Evolutionary conservation across 1,140 invertebrate species (phyloP).

Genomic region (Lineus longissimus): DNA sequence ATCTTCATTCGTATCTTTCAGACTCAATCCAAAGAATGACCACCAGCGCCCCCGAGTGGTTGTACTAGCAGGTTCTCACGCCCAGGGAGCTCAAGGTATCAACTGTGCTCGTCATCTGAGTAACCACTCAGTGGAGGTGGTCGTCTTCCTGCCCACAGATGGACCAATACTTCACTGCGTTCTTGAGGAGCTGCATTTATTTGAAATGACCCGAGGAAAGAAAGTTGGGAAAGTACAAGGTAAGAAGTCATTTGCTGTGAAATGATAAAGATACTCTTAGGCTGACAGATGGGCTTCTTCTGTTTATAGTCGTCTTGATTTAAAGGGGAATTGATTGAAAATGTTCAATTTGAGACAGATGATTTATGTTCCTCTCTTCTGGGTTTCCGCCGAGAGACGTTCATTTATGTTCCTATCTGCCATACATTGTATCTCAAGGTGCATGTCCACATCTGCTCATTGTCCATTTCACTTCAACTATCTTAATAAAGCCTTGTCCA

Average conservation of each 20-base stretch:
- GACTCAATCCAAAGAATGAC: slow-evolving; percentile 72
- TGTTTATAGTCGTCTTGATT: too few species aligned
- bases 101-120: slow-evolving; percentile 70
- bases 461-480: too few species aligned
- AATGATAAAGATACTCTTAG: too few species aligned
- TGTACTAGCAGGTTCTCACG: slow-evolving; percentile 68
- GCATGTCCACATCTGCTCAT: too few species aligned
- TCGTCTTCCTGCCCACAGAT: slow-evolving; percentile 62
- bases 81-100: slow-evolving; percentile 71
- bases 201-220: slow-evolving; percentile 61
- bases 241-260: slow-evolving; percentile 27
- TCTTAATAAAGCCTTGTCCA: neutral
- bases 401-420: too few species aligned
- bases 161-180: slow-evolving; percentile 41
- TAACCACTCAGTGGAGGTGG: slow-evolving; percentile 73
- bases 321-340: too few species aligned
- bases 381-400: too few species aligned
- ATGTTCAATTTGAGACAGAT: too few species aligned
- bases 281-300: too few species aligned
- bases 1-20: slow-evolving; percentile 29
- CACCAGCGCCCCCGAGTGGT: slow-evolving; percentile 77
- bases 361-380: too few species aligned
- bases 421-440: too few species aligned
- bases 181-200: slow-evolving; percentile 62
- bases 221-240: slow-evolving; percentile 55